These are phyloP conservation scores for Chiloscyllium plagiosum DNA, from an alignment of 2,113 vertebrate species.

Conservation along the genomic window DNA sequence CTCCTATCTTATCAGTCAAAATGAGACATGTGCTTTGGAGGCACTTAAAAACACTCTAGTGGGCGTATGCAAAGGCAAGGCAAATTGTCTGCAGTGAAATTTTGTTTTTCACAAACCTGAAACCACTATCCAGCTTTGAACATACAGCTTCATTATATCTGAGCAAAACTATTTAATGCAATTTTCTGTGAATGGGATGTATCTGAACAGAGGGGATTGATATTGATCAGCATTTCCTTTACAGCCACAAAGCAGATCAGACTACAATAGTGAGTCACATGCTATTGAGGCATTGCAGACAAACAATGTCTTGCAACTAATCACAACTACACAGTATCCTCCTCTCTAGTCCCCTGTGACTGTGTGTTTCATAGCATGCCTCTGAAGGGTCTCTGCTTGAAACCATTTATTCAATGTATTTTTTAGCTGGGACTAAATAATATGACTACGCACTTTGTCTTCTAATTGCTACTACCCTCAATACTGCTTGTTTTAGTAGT, in stretches of 20 bases:
- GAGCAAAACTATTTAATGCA: conserved; percentile 6
- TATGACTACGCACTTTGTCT: not conserved
- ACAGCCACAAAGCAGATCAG: conserved; percentile 48
- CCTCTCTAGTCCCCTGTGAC: conserved; percentile 40
- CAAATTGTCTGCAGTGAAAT: not conserved
- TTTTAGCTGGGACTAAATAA: conserved; percentile 40
- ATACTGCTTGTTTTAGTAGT: not conserved
- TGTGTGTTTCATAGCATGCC: conserved; percentile 39
- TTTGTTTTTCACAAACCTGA: not conserved
- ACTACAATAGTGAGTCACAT: conserved; percentile 46
- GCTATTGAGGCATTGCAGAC: conserved; percentile 49
- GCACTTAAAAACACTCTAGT: not conserved
- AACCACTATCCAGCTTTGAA: not conserved
- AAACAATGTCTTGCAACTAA: conserved; percentile 43
- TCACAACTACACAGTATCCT: conserved; percentile 42
- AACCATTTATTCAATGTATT: conserved; percentile 44
- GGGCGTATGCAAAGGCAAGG: not conserved
- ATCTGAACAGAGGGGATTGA: not conserved
- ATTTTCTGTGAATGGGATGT: not conserved
- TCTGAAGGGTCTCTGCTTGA: not conserved
- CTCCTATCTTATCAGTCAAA: not conserved
- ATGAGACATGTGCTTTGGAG: not conserved
- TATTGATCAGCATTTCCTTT: conserved; percentile 52
- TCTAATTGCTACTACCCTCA: not conserved
- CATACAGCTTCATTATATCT: not conserved